phyloP scores from a whole-genome alignment of 1,140 invertebrate genomes.

The Episyrphus balteatus region DNA sequence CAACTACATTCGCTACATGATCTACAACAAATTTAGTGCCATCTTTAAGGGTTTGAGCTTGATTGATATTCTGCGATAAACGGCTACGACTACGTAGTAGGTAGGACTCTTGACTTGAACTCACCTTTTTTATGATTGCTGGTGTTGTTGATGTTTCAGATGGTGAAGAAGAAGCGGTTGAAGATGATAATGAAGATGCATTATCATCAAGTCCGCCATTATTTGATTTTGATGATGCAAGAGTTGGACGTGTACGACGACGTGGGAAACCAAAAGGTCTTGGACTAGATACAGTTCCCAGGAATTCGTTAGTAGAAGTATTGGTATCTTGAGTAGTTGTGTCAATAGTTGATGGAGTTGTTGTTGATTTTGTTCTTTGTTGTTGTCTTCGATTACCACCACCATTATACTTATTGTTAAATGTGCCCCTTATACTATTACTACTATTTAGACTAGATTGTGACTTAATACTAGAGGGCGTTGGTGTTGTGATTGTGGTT shows the following conservation, averaged over 20 bases:
- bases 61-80: too few species aligned
- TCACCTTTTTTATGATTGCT: slow-evolving; percentile 10
- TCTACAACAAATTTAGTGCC: too few species aligned
- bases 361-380: slow-evolving; percentile 7
- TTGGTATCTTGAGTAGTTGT: slow-evolving; percentile 16
- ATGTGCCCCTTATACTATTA: slow-evolving; percentile 24
- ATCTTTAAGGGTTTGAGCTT: too few species aligned
- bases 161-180: slow-evolving; percentile 1
- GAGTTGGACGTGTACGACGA: slow-evolving; percentile 27
- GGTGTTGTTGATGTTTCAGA: slow-evolving; percentile 9
- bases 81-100: too few species aligned
- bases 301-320: slow-evolving; percentile 15
- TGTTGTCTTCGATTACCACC: slow-evolving; percentile 21
- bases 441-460: slow-evolving; percentile 24
- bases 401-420: slow-evolving; percentile 16
- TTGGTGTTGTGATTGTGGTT: slow-evolving; percentile 25
- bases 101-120: too few species aligned
- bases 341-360: slow-evolving; percentile 10
- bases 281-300: slow-evolving; percentile 39
- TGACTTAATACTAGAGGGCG: slow-evolving; percentile 6
- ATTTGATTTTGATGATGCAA: slow-evolving; percentile 8
- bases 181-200: too few species aligned
- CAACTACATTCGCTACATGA: too few species aligned
- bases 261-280: slow-evolving; percentile 44
- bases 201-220: too few species aligned